Conservation (phyloP, 2,113 vertebrate species). For the Morone saxatilis region DNA sequence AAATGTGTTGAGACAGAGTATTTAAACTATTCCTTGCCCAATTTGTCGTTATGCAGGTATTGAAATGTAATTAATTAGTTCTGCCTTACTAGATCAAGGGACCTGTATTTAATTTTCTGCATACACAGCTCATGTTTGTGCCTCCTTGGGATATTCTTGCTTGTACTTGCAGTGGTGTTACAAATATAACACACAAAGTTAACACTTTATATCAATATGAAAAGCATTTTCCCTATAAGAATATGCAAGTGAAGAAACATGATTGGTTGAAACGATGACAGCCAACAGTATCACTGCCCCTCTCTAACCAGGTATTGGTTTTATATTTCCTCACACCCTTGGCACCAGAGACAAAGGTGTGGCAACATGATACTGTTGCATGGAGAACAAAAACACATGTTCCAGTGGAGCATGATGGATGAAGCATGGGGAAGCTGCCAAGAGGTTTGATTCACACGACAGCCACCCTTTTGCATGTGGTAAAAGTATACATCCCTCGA, state of each 20-base stretch:
- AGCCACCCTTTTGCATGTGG: background rate
- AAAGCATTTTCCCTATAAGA: background rate
- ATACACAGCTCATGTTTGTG: background rate
- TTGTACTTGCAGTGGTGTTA: background rate
- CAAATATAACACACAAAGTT: no score
- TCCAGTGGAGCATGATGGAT: slow-evolving; percentile 42
- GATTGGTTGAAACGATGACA: background rate
- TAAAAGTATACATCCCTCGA: background rate
- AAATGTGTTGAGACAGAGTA: slow-evolving; percentile 9
- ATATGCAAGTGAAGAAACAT: background rate
- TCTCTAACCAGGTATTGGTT: slow-evolving; percentile 29
- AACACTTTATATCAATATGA: background rate
- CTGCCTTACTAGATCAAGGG: background rate
- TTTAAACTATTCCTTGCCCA: background rate
- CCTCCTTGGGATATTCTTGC: background rate
- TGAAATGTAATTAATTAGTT: background rate
- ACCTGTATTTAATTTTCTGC: background rate
- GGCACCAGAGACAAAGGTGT: slow-evolving; percentile 46
- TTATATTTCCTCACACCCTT: slow-evolving; percentile 41
- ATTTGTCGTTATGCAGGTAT: background rate
- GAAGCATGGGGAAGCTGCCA: slow-evolving; percentile 18
- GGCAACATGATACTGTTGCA: slow-evolving; percentile 49
- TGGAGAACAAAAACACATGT: slow-evolving; percentile 54
- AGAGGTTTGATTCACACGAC: slow-evolving; percentile 33
- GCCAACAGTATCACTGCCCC: slow-evolving; percentile 19